phyloP scores from a whole-genome alignment of 2,888 invertebrate genomes.

The Epsilonema sp. region DNA sequence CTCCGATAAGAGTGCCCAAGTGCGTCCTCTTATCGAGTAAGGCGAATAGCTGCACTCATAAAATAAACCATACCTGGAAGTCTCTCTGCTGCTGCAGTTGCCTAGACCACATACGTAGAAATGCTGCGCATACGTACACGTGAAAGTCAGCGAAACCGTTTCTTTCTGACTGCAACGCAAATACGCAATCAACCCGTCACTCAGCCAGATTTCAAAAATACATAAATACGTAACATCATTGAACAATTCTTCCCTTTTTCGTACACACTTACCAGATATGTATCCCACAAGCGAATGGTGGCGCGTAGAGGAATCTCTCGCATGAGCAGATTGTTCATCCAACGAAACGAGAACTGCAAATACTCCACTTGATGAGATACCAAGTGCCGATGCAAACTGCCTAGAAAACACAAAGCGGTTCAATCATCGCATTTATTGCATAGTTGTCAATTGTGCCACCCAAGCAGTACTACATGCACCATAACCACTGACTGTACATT shows the following conservation, averaged over 20 bases:
- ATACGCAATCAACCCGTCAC: too few relatives aligned
- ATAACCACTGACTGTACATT: too few relatives aligned
- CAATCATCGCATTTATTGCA: not conserved
- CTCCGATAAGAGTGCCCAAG: not conserved
- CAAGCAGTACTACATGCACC: too few relatives aligned
- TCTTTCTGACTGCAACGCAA: constrained; percentile 42
- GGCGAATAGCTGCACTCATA: too few relatives aligned
- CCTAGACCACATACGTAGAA: constrained; percentile 76
- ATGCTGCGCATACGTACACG: constrained; percentile 96
- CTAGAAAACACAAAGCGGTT: constrained; percentile 33
- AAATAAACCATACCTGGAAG: constrained; percentile 62
- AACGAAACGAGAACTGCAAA: constrained; percentile 94
- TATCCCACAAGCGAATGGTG: constrained; percentile 95
- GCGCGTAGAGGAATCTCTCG: constrained; percentile 86
- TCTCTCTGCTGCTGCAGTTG: constrained; percentile 71
- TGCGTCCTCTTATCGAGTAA: too few relatives aligned
- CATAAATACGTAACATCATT: too few relatives aligned
- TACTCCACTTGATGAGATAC: constrained; percentile 85
- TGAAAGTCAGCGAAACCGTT: constrained; percentile 94
- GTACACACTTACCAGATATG: constrained; percentile 74
- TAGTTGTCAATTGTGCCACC: too few relatives aligned
- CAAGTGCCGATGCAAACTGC: constrained; percentile 69
- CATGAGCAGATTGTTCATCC: constrained; percentile 98
- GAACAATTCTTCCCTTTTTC: too few relatives aligned
- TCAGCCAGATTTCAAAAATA: too few relatives aligned